A percentile compares a stretch with the other conserved stretches of the same genome.
Conservation (phyloP, 2,113 vertebrate genomes). For the Egretta garzetta region DNA sequence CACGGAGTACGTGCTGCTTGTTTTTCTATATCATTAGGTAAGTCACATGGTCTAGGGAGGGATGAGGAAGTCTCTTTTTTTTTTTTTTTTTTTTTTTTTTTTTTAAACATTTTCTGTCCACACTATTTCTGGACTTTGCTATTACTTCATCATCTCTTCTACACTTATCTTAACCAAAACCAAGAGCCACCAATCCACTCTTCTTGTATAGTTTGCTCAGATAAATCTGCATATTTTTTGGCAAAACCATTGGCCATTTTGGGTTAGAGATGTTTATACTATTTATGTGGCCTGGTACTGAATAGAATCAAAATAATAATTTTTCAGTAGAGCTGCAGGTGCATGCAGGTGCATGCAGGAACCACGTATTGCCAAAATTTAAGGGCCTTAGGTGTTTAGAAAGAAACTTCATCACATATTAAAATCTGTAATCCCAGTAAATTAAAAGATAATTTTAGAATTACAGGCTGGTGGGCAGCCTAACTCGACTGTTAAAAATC, state of each 20-base stretch:
- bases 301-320: not conserved
- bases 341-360: not conserved
- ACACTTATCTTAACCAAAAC: not conserved
- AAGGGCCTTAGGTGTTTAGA: not conserved
- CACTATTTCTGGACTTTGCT: not conserved
- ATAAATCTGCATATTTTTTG: not conserved
- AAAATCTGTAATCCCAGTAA: conserved; percentile 28
- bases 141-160: not conserved
- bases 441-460: conserved; percentile 41
- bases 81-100: not conserved
- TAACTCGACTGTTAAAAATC: conserved; percentile 42
- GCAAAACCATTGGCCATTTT: not conserved
- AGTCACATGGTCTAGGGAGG: not conserved
- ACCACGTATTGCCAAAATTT: not conserved
- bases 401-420: not conserved
- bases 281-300: not conserved
- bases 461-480: not conserved
- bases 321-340: not conserved
- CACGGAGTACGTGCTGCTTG: not conserved
- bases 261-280: not conserved
- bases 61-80: not conserved
- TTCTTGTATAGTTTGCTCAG: not conserved
- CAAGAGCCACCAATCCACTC: not conserved
- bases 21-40: not conserved
- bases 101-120: not conserved